A percentile compares a stretch with the other conserved stretches of the same genome.
Conservation (phyloP, 2,797 vertebrate species). For the Iguana delicatissima region DNA sequence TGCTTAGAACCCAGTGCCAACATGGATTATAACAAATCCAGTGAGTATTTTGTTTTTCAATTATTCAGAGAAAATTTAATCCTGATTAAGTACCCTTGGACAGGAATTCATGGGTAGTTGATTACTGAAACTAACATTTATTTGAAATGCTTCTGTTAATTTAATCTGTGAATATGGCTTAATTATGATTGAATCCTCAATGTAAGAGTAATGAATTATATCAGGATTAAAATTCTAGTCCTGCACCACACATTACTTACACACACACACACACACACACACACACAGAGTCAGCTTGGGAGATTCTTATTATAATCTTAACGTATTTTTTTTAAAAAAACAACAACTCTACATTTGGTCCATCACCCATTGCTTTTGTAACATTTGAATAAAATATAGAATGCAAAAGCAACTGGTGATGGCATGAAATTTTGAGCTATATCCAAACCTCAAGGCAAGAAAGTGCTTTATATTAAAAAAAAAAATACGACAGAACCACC, state of each 20-base stretch:
- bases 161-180: constrained; percentile 86
- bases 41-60: constrained; percentile 88
- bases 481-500: constrained; percentile 49
- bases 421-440: constrained; percentile 62
- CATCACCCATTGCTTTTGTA: constrained; percentile 55
- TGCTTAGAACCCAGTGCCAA: constrained; percentile 83
- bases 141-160: constrained; percentile 87
- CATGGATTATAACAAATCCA: constrained; percentile 86
- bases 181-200: constrained; percentile 84
- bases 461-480: constrained; percentile 27
- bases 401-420: constrained; percentile 58
- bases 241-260: constrained; percentile 68
- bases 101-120: constrained; percentile 85
- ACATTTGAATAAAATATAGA: constrained; percentile 35
- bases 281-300: constrained; percentile 53
- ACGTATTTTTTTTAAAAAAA: constrained; percentile 5
- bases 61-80: constrained; percentile 89
- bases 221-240: constrained; percentile 83
- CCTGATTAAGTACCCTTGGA: constrained; percentile 88
- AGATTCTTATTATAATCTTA: constrained; percentile 72
- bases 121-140: constrained; percentile 84
- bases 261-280: not conserved
- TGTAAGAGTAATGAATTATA: constrained; percentile 84
- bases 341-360: constrained; percentile 55
- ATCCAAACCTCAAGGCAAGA: constrained; percentile 60